These are phyloP conservation scores for Druon quercuslanigerum DNA, from an alignment of 1,140 invertebrate species.

Conservation along the genomic window DNA sequence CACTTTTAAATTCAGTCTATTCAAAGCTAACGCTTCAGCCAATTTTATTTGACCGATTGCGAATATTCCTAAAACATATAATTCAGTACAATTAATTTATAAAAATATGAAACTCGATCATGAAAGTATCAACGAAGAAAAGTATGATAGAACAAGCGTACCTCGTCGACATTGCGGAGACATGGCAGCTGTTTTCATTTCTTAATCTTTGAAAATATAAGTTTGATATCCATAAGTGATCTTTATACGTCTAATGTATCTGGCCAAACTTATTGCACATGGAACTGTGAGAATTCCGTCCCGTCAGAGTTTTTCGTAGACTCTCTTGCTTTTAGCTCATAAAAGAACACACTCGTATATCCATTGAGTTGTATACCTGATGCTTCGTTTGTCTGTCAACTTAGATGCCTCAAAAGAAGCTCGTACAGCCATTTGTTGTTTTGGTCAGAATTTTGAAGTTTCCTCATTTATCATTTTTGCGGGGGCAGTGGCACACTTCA, in stretches of 20 bases:
- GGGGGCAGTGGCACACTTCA: background rate
- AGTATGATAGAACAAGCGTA: no score
- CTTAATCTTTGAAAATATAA: no score
- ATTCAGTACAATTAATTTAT: no score
- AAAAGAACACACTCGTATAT: background rate
- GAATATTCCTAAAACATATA: no score
- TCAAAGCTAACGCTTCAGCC: no score
- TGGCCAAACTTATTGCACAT: background rate
- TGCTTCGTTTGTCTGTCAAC: background rate
- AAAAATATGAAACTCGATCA: no score
- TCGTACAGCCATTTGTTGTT: background rate
- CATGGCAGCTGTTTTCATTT: no score
- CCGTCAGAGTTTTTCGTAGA: slow-evolving; percentile 1
- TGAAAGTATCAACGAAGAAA: no score
- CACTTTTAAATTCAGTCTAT: no score
- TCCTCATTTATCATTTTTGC: background rate
- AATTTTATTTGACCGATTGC: no score
- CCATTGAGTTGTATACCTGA: slow-evolving; percentile 24
- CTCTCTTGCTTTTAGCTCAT: background rate
- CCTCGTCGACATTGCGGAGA: no score
- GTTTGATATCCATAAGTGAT: no score
- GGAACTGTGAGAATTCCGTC: background rate
- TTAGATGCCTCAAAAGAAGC: background rate
- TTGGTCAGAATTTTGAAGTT: background rate
- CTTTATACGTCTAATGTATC: background rate